A percentile compares a stretch with the other conserved stretches of the same genome.
Conservation (phyloP, 2,888 invertebrate species). For the Drosophila atripex region DNA sequence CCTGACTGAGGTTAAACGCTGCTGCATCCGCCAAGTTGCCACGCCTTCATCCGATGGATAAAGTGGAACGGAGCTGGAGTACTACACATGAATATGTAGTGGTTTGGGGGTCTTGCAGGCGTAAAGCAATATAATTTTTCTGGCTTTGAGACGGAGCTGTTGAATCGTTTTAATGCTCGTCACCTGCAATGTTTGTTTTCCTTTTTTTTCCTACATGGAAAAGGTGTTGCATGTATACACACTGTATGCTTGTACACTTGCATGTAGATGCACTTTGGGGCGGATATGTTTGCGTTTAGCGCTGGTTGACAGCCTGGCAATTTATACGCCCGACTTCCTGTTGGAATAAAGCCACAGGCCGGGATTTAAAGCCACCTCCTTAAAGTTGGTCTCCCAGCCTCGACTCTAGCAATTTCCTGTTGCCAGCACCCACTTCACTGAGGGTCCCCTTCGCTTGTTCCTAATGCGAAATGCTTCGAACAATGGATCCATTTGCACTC, state of each 20-base stretch:
- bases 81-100: constrained; percentile 4
- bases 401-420: constrained; percentile 54
- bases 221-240: constrained; percentile 43
- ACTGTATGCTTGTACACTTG: background rate
- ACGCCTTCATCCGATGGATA: constrained; percentile 40
- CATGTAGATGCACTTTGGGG: constrained; percentile 23
- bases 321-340: constrained; percentile 63
- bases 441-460: constrained; percentile 24
- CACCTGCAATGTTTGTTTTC: constrained; percentile 70
- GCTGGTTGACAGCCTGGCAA: constrained; percentile 69
- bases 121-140: constrained; percentile 77
- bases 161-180: constrained; percentile 83
- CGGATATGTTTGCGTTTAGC: constrained; percentile 72
- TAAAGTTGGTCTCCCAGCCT: constrained; percentile 35
- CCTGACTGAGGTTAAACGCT: constrained; percentile 61
- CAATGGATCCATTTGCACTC: constrained; percentile 74
- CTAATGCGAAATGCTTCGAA: constrained; percentile 57
- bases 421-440: constrained; percentile 64
- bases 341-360: constrained; percentile 8
- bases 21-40: constrained; percentile 58
- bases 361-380: constrained; percentile 51
- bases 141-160: constrained; percentile 79
- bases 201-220: constrained; percentile 34
- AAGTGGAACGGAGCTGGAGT: constrained; percentile 1
- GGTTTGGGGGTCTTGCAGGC: constrained; percentile 37